Evolutionary conservation across 2,113 vertebrate genomes (phyloP), one percentile per base, ranked within the genome.

Genomic region (Ceyx margarethae): DNA sequence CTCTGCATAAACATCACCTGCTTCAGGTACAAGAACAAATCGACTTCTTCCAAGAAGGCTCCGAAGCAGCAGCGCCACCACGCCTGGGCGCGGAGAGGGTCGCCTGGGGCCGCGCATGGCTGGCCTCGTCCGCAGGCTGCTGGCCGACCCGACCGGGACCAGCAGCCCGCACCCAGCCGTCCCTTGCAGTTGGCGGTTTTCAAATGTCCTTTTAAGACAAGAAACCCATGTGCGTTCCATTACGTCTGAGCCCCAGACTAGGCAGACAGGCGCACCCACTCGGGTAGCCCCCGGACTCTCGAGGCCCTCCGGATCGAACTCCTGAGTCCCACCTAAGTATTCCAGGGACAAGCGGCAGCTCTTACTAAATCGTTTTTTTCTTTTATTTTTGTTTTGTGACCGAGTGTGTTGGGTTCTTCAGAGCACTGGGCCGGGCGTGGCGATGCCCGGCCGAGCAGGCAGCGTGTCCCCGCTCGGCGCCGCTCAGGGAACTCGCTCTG

Each of bases 1-100:
- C 96, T 97, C 95, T 97, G 98, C 97, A 97, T 97, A 97, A 97
- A 97, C 97, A 98, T 98, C 98, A 99, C 98, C 98, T 99, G 98
- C 98, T 98, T 98, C 95, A 99, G 98, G 98, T 99, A 98, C 94
- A 96, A 93, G 94, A 96, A 96, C 94, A 96, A 97, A 97, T 87
- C 33, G 69, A 87, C 90, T 96, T 75, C 29, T 76, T 93, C 71
- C 86, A 74, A 89, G 56, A 93, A 93, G 40, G 37, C 85, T 88
- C 75, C 42, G 69, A 28, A 56, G 87, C 46, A 43, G 85, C 76
- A 85, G 79, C 71, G 61, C 69, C 73, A 25, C 64, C 77, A 7
- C 51, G 16, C 95, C 89, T 22, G 81, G 88, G 89, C 40, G 23
- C 78, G 17, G 54, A 89, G 37, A 17, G 18, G 54, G 51, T 15